phyloP scores from a whole-genome alignment of 1,140 invertebrate species.

The Oppia nitens region DNA sequence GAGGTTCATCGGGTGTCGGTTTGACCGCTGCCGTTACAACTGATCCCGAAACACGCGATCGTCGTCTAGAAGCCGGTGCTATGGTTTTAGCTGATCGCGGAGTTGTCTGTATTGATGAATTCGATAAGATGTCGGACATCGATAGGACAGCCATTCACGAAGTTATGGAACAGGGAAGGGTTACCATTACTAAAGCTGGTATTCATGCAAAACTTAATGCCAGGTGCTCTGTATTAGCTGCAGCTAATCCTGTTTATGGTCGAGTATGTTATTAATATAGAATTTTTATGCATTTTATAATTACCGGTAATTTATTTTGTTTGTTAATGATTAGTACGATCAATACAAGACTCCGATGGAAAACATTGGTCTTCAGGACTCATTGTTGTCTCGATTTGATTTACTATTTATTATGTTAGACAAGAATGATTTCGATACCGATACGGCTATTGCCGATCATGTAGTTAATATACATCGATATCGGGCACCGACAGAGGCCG shows the following conservation, averaged over 20 bases:
- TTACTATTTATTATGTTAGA: slow-evolving; percentile 94
- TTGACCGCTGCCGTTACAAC: slow-evolving; percentile 93
- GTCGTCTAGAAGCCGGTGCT: slow-evolving; percentile 83
- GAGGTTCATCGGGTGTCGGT: slow-evolving; percentile 90
- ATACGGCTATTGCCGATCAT: slow-evolving; percentile 84
- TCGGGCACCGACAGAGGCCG: slow-evolving; percentile 71
- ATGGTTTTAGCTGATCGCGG: slow-evolving; percentile 98
- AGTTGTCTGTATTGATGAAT: slow-evolving; percentile 98
- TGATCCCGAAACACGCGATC: slow-evolving; percentile 70
- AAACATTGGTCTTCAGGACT: slow-evolving; percentile 95
- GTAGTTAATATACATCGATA: slow-evolving; percentile 95
- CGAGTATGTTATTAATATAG: slow-evolving; percentile 42
- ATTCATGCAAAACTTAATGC: slow-evolving; percentile 97
- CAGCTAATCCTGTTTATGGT: slow-evolving; percentile 99
- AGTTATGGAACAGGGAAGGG: slow-evolving; percentile 86
- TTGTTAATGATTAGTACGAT: slow-evolving; percentile 60
- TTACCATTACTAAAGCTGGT: slow-evolving; percentile 96
- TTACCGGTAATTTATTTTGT: slow-evolving; percentile 5
- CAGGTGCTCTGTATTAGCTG: slow-evolving; percentile 89
- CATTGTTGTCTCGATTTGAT: slow-evolving; percentile 94
- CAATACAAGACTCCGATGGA: slow-evolving; percentile 99
- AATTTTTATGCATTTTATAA: background rate
- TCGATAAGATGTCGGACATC: slow-evolving; percentile 99
- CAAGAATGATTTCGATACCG: slow-evolving; percentile 66
- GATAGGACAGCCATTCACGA: slow-evolving; percentile 98